Conservation (phyloP, 2,113 vertebrate species). For the Alethe castanea region DNA sequence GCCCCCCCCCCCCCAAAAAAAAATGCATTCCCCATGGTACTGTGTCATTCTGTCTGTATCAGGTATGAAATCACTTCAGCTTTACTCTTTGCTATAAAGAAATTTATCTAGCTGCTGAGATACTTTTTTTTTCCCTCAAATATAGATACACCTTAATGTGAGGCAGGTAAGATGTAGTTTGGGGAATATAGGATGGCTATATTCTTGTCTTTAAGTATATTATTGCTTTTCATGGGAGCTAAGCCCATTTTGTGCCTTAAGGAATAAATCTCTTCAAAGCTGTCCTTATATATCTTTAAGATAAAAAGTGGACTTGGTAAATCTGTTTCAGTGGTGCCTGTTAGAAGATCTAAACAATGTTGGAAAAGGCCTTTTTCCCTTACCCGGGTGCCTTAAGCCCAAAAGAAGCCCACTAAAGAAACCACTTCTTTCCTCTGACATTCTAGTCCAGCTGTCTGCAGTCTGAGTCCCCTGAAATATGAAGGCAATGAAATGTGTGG, state of each 20-base stretch:
- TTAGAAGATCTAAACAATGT: background rate
- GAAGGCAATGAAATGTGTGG: background rate
- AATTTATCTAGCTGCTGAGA: background rate
- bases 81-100: background rate
- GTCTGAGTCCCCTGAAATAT: background rate
- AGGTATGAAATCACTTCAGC: background rate
- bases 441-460: background rate
- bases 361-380: background rate
- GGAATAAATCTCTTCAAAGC: background rate
- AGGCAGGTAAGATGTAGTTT: background rate
- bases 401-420: background rate
- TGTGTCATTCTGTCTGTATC: background rate
- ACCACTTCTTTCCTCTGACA: background rate
- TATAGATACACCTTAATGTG: background rate
- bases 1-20: no score
- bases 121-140: no score
- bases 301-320: background rate
- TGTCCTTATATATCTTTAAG: background rate
- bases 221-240: background rate
- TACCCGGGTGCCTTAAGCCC: background rate
- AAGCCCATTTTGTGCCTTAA: background rate
- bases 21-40: background rate
- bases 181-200: background rate
- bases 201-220: background rate
- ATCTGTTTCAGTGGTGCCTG: background rate